Evolutionary conservation across 2,888 invertebrate genomes (phyloP).

Genomic region (Platerodrilus igneus): DNA sequence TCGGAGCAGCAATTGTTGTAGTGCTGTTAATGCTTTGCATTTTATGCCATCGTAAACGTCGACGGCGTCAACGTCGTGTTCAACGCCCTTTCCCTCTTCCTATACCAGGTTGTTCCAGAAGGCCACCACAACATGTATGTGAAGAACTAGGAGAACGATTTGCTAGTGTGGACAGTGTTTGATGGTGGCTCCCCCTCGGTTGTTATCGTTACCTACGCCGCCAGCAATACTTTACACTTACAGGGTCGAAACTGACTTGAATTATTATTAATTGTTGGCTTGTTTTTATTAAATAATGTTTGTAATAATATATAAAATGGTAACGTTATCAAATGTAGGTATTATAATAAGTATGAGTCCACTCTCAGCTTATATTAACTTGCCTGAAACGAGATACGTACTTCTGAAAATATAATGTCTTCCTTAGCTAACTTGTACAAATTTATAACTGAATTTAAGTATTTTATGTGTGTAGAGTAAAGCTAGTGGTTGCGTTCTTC

Average conservation of each 20-base stretch:
- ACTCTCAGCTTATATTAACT: conserved; percentile 19
- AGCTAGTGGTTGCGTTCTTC: too few species aligned
- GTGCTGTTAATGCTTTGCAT: conserved; percentile 49
- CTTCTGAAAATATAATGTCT: too few species aligned
- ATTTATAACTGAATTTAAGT: too few species aligned
- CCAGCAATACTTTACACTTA: conserved; percentile 41
- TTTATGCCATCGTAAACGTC: conserved; percentile 54
- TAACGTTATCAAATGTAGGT: conserved; percentile 19
- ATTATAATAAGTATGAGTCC: conserved; percentile 9
- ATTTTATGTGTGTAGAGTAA: too few species aligned
- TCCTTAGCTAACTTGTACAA: too few species aligned
- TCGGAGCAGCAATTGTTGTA: conserved; percentile 47
- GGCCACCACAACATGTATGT: conserved; percentile 51
- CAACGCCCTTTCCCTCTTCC: conserved; percentile 46
- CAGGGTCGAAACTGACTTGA: conserved; percentile 38
- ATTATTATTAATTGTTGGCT: too few species aligned
- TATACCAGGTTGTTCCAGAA: conserved; percentile 41
- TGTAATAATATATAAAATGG: conserved; percentile 13
- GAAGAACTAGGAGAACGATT: conserved; percentile 55
- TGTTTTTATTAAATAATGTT: conserved; percentile 18
- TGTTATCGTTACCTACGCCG: conserved; percentile 31
- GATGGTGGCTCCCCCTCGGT: conserved; percentile 44
- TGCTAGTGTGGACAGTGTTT: conserved; percentile 55
- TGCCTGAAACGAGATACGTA: too few species aligned
- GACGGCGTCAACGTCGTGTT: conserved; percentile 47